These are phyloP conservation scores for Amyelois transitella DNA, from an alignment of 1,140 invertebrate species.

Conservation along the genomic window DNA sequence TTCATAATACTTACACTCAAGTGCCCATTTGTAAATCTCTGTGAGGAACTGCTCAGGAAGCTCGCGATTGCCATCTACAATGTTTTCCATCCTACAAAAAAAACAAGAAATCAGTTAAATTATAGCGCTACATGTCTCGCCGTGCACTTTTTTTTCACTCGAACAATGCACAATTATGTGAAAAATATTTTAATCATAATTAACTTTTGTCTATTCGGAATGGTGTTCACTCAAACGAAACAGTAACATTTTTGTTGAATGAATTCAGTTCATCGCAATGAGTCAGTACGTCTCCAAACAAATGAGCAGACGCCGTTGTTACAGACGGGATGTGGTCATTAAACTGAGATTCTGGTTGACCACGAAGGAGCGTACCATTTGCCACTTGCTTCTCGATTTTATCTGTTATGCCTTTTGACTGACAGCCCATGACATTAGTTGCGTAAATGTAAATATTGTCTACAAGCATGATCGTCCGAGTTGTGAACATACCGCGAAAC, in stretches of 20 bases:
- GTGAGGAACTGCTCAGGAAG: slow-evolving; percentile 85
- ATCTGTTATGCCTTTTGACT: background rate
- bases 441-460: background rate
- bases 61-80: slow-evolving; percentile 79
- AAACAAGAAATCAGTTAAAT: slow-evolving; percentile 2
- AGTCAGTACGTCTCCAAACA: slow-evolving; percentile 59
- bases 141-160: background rate
- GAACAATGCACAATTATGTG: slow-evolving; percentile 3
- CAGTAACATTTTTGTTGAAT: slow-evolving; percentile 51
- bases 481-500: slow-evolving; percentile 16
- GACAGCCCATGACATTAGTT: background rate
- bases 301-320: slow-evolving; percentile 50
- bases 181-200: slow-evolving; percentile 3
- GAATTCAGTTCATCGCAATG: slow-evolving; percentile 50
- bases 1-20: slow-evolving; percentile 86
- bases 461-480: background rate
- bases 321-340: slow-evolving; percentile 65
- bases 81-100: slow-evolving; percentile 79
- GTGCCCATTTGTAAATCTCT: slow-evolving; percentile 90
- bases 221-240: slow-evolving; percentile 32
- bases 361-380: slow-evolving; percentile 3
- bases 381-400: background rate
- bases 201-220: slow-evolving; percentile 2
- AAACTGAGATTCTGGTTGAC: slow-evolving; percentile 58
- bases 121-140: slow-evolving; percentile 14